phyloP scores from a whole-genome alignment of 2,113 vertebrate genomes.

The Callospermophilus lateralis region DNA sequence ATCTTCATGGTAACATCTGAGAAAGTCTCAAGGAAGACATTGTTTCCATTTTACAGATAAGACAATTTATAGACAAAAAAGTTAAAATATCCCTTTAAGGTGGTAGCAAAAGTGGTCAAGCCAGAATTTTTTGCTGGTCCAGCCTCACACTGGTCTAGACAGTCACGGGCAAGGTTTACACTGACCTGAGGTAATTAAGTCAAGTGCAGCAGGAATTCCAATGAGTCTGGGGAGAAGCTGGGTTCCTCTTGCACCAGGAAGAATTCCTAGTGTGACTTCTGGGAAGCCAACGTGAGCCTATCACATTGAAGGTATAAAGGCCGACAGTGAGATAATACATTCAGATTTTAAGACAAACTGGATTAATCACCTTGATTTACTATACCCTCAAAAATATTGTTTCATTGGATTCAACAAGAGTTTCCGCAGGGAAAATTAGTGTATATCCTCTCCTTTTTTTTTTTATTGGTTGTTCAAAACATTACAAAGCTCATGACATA shows the following conservation, averaged over 20 bases:
- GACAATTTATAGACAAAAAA: constrained; percentile 18
- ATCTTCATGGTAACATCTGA: neutral
- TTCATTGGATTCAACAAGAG: neutral
- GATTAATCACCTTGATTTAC: neutral
- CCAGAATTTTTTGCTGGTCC: neutral
- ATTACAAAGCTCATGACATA: too few relatives aligned
- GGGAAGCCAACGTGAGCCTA: constrained; percentile 94
- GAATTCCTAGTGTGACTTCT: constrained; percentile 94
- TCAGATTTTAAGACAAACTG: neutral
- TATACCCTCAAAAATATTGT: neutral
- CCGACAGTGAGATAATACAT: neutral
- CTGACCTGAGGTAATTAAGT: constrained; percentile 95
- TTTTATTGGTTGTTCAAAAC: too few relatives aligned
- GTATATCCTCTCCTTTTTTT: neutral
- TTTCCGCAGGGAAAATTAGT: neutral
- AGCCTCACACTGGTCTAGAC: neutral
- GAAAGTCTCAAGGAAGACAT: neutral
- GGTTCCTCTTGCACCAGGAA: constrained; percentile 94
- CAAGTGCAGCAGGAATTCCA: constrained; percentile 93
- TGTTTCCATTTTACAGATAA: neutral
- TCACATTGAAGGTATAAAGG: constrained; percentile 47
- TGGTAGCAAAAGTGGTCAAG: neutral
- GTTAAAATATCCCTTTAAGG: neutral
- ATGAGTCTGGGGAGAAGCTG: constrained; percentile 95
- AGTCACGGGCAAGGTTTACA: neutral